A percentile compares a stretch with the other conserved stretches of the same genome.
Evolutionary conservation across 2,888 invertebrate genomes (phyloP).

Genomic region (Pterostichus madidus): DNA sequence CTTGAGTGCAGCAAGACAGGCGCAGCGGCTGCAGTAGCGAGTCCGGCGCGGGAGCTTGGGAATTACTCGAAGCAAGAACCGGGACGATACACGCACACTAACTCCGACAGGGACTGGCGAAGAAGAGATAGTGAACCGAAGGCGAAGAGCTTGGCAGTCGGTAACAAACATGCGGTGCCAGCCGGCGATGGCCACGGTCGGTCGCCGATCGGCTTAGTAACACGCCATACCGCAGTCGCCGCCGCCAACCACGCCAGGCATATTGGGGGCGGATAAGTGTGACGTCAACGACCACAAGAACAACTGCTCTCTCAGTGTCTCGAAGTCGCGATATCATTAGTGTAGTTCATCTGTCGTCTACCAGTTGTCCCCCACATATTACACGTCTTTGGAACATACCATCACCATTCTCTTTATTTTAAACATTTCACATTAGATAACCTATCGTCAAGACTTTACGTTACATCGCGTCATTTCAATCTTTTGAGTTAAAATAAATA

Average conservation of each 20-base stretch:
- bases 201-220: conserved; percentile 54
- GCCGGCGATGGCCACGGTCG: conserved; percentile 58
- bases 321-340: conserved; percentile 49
- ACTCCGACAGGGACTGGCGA: background rate
- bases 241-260: conserved; percentile 29
- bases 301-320: conserved; percentile 17
- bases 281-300: conserved; percentile 53
- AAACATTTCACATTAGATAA: conserved; percentile 45
- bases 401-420: conserved; percentile 39
- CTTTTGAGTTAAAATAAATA: background rate
- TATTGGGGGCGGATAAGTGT: conserved; percentile 63
- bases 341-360: conserved; percentile 22
- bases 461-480: background rate
- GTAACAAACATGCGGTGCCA: conserved; percentile 48
- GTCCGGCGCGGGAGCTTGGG: background rate
- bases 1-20: conserved; percentile 5
- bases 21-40: background rate
- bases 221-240: conserved; percentile 20
- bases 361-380: conserved; percentile 61
- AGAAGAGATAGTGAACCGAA: conserved; percentile 27
- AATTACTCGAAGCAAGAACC: conserved; percentile 3
- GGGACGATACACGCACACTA: conserved; percentile 4
- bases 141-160: conserved; percentile 7
- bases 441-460: background rate
- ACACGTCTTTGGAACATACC: conserved; percentile 5